These are phyloP conservation scores for Paedocypris sp. DNA, from an alignment of 2,113 vertebrate genomes.

Conservation along the genomic window DNA sequence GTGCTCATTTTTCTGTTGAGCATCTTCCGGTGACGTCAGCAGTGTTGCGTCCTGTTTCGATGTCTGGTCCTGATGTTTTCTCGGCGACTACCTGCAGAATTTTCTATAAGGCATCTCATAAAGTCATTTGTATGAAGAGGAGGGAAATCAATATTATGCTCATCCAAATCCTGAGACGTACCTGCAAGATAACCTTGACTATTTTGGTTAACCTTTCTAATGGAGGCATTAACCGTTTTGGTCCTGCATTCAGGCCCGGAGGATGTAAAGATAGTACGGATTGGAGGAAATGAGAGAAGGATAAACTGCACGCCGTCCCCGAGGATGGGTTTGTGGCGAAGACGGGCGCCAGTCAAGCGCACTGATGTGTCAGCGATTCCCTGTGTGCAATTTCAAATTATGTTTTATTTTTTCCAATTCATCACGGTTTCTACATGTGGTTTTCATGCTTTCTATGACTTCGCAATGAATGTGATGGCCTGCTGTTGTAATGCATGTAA, in stretches of 20 bases:
- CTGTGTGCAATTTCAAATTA: slow-evolving; percentile 18
- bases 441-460: slow-evolving; percentile 51
- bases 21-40: not conserved
- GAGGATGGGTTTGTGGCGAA: not conserved
- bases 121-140: not conserved
- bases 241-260: not conserved
- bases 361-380: slow-evolving; percentile 1
- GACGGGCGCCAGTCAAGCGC: not conserved
- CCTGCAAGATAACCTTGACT: not conserved
- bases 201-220: not conserved
- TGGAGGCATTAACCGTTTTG: not conserved
- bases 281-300: not conserved
- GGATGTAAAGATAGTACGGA: not conserved
- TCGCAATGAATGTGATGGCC: slow-evolving; percentile 54
- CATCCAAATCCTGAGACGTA: not conserved
- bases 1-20: not conserved
- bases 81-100: not conserved
- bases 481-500: slow-evolving; percentile 59
- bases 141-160: not conserved
- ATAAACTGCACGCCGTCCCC: not conserved
- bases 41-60: not conserved
- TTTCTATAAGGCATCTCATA: not conserved
- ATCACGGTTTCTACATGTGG: slow-evolving; percentile 36
- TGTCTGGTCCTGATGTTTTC: slow-evolving; percentile 1
- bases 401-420: slow-evolving; percentile 17